phyloP scores from a whole-genome alignment of 2,113 vertebrate species.

The Otis tarda region DNA sequence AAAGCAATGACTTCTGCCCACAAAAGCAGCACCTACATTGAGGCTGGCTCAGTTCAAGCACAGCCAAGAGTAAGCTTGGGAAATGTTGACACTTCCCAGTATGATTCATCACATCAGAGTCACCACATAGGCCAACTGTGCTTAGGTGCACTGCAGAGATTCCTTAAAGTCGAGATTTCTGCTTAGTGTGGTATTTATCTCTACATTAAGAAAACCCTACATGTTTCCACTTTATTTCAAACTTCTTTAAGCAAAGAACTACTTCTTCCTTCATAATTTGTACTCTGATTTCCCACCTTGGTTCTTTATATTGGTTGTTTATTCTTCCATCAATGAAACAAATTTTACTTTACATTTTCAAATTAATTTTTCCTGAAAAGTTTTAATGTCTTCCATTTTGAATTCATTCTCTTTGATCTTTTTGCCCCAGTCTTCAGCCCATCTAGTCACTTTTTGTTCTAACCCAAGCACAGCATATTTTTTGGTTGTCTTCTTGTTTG shows the following conservation, averaged over 20 bases:
- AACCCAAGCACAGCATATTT: neutral
- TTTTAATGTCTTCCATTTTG: neutral
- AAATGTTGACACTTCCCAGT: neutral
- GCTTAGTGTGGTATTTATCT: neutral
- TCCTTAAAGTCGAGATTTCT: neutral
- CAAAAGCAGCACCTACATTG: neutral
- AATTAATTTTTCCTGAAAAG: neutral
- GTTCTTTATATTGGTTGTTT: neutral
- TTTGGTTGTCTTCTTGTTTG: neutral
- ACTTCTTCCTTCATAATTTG: neutral
- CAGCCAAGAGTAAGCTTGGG: neutral
- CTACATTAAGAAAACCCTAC: neutral
- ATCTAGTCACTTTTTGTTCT: neutral
- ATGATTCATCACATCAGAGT: neutral
- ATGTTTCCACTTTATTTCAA: neutral
- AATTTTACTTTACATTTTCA: neutral
- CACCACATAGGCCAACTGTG: neutral
- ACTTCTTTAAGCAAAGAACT: neutral
- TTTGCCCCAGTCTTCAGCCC: neutral
- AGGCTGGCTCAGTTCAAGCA: neutral
- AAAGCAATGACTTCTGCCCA: neutral
- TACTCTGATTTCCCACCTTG: neutral
- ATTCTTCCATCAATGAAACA: neutral
- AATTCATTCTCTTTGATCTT: neutral
- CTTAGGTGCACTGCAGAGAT: neutral